Base-by-base conservation (phyloP, 2,113 vertebrate genomes). In the Chaetorhynchus papuensis region DNA sequence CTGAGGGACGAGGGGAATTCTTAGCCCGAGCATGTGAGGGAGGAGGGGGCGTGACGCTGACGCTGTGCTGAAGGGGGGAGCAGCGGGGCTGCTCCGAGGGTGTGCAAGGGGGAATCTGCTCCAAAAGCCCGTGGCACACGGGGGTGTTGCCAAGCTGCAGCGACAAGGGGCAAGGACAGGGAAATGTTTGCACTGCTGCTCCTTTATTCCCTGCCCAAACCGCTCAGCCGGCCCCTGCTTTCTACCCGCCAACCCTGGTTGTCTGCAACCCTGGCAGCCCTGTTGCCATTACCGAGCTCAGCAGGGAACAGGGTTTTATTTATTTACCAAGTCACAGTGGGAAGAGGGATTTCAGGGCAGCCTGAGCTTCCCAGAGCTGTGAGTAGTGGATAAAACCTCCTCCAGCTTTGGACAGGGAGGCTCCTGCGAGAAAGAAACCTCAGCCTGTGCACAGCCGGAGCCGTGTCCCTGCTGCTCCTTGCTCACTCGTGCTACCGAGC, bases 1-100 rank as follows among this genome's bases (percentile, higher is more conserved):
- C 77, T 57, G 89, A 77, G 89, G 69, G 81, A 71, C 21, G 57
- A 89, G 87, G 89, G 83, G 72, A 94, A 91, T 95, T 96, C 88
- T 54, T 57, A 83, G 94, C 85, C 92, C 0, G 24, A 69, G n/a
- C 2, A 3, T 1, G 3, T 49, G 57, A 59, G 47, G 0, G 3
- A 66, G 35, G 44, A 60, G 61, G 30, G 30, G 28, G 10, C 0
- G 5, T 33, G 72, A 26, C 0, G 11, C 5, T 66, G 88, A 33
- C 9, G 8, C 33, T 64, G 64, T 66, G 87, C 72, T 9, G 13
- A 41, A 83, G 23, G n/a, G 65, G 74, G 47, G 61, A 50, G 54
- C 72, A 24, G 52, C 0, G 0, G 39, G 60, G 33, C 88, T 72
- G 89, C 64, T 35, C 22, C 0, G 1, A 20, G 52, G 44, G 6